Conservation (phyloP, 2,888 invertebrate species). For the Agrochola circellaris region DNA sequence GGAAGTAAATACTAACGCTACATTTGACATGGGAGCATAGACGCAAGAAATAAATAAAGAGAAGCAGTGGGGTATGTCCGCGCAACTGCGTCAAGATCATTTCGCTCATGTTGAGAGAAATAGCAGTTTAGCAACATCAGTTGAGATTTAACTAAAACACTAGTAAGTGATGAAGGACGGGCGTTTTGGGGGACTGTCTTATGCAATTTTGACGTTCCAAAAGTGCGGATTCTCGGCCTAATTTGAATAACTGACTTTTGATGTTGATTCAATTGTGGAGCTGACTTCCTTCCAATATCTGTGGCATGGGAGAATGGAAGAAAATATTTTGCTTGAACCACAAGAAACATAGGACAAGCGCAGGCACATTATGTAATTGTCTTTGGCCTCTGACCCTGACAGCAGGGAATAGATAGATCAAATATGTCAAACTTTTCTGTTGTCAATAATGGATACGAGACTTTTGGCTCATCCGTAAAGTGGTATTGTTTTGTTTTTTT, state of each 20-base stretch:
- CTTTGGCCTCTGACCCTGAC: too few species aligned
- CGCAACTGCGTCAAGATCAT: not conserved
- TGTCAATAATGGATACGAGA: too few species aligned
- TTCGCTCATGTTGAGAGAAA: not conserved
- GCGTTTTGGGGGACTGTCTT: too few species aligned
- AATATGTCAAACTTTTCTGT: too few species aligned
- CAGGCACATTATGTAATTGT: too few species aligned
- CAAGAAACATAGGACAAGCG: not conserved
- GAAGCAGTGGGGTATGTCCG: not conserved
- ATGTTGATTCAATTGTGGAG: not conserved
- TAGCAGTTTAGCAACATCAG: not conserved
- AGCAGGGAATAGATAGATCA: too few species aligned
- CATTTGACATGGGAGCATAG: not conserved
- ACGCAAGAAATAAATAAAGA: not conserved
- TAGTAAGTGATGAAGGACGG: too few species aligned
- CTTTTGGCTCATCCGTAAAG: too few species aligned
- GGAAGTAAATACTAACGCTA: not conserved
- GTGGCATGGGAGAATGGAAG: not conserved
- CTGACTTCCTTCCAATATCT: not conserved
- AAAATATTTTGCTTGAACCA: not conserved
- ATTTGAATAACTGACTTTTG: not conserved
- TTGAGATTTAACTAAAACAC: not conserved
- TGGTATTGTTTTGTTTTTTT: too few species aligned
- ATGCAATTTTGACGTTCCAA: not conserved
- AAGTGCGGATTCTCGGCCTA: not conserved